Conservation (phyloP, 2,888 invertebrate genomes). For the Ryuthela nishihirai region DNA sequence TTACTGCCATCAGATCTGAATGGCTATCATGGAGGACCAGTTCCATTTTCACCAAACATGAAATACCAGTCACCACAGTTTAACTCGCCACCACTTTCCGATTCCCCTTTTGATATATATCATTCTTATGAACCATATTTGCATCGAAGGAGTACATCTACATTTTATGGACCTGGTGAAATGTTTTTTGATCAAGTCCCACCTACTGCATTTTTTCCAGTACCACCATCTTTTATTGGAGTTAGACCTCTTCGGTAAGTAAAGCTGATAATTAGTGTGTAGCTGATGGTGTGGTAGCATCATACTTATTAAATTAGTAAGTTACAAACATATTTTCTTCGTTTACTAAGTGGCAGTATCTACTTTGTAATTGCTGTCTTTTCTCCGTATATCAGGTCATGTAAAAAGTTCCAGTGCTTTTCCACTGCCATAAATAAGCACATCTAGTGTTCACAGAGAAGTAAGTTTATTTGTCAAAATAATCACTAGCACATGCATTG, state of each 20-base stretch:
- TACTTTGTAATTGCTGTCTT: too few species aligned
- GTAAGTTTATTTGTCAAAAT: too few species aligned
- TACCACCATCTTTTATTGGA: constrained; percentile 33
- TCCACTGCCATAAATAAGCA: too few species aligned
- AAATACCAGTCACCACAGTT: constrained; percentile 30
- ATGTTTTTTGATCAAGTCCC: constrained; percentile 28
- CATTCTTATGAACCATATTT: constrained; percentile 30
- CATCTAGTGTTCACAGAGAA: too few species aligned
- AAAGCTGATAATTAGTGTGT: too few species aligned
- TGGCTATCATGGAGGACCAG: constrained; percentile 12
- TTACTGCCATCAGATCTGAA: constrained; percentile 23
- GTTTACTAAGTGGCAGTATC: too few species aligned
- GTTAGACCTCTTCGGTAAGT: constrained; percentile 32
- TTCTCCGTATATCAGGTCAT: too few species aligned
- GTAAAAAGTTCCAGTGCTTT: too few species aligned
- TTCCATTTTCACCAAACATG: constrained; percentile 17
- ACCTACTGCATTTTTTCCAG: constrained; percentile 27
- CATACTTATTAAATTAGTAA: too few species aligned
- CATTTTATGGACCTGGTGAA: constrained; percentile 31
- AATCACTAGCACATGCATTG: too few species aligned
- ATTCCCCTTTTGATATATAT: constrained; percentile 32
- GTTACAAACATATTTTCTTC: too few species aligned
- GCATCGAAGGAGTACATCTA: constrained; percentile 17
- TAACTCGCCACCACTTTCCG: constrained; percentile 20
- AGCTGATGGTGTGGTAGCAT: too few species aligned